Evolutionary conservation across 2,888 invertebrate species (phyloP), one percentile per base, ranked within the genome.

Genomic region (Chrysolina americana): DNA sequence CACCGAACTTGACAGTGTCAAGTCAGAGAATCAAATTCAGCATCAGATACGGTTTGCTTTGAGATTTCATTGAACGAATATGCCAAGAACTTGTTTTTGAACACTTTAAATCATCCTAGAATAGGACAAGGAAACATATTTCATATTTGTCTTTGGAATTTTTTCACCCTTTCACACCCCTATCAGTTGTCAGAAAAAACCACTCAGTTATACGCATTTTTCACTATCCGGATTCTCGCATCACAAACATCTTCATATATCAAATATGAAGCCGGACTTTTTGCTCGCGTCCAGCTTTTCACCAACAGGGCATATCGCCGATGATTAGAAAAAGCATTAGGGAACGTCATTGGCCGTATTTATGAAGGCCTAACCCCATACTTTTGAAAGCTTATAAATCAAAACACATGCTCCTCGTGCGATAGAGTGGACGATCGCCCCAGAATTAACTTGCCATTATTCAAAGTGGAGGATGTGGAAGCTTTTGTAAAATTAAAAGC

Each of bases 401-500:
- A 83, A 78, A 79, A 81, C 80, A 79, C 79, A 81, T 79, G 80
- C 77, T 78, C 74, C 68, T 76, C 76, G 48, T 59, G 47, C 79
- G 65, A 44, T 44, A 76, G 78, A 75, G 78, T 80, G 81, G 81
- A 79, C 84, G 81, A 81, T 82, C 81, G 79, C 66, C 53, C 80
- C 78, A 79, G 83, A 83, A 84, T 84, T 83, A 84, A 82, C 83
- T 83, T 82, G 81, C 83, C 83, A 83, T 83, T 84, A 83, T 84
- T 83, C 82, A 81, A 79, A 81, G 80, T 78, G 80, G 76, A 73
- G 77, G 68, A 66, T 73, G 66, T n/a, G 48, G 65, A 70, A 65
- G 77, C 81, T 78, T 77, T 79, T 81, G 80, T 76, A 74, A 81
- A 80, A 81, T 81, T 80, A 81, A 80, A 81, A 77, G 81, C 78